phyloP scores from a whole-genome alignment of 2,113 vertebrate species.

The Symphodus melops region DNA sequence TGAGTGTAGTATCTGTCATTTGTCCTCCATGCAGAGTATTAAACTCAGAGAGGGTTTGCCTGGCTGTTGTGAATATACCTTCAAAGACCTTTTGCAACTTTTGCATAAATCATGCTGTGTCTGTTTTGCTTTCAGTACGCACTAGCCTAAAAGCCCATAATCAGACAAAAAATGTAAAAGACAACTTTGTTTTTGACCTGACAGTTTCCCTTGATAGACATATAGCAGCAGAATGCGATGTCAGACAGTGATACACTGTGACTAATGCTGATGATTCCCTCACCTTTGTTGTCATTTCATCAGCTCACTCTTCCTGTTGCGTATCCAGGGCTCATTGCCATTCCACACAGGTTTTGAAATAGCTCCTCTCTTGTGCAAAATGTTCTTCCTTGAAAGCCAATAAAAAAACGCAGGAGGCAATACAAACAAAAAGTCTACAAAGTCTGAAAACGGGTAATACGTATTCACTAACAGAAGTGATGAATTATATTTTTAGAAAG shows the following conservation, averaged over 20 bases:
- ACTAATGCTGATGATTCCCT: conserved; percentile 27
- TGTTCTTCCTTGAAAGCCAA: conserved; percentile 6
- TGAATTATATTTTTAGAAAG: conserved; percentile 1
- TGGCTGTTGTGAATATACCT: not conserved
- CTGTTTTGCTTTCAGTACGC: conserved; percentile 4
- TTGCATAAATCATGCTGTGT: conserved; percentile 21
- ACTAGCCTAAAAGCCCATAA: conserved; percentile 38
- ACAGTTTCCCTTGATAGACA: conserved; percentile 16
- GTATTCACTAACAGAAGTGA: conserved; percentile 14
- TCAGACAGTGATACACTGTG: conserved; percentile 20
- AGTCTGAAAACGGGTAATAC: too few relatives aligned
- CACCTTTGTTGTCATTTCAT: conserved; percentile 6
- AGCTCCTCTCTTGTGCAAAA: conserved; percentile 9
- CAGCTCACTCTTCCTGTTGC: not conserved
- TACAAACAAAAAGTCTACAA: conserved; percentile 29
- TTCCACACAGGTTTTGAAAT: conserved; percentile 49
- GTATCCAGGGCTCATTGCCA: conserved; percentile 24
- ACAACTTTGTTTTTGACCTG: conserved; percentile 47
- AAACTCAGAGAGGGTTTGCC: not conserved
- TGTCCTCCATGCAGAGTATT: not conserved
- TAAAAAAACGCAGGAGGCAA: conserved; percentile 22
- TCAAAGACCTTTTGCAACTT: not conserved
- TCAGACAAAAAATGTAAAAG: conserved; percentile 22
- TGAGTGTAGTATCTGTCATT: not conserved
- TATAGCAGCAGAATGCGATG: conserved; percentile 1